These are phyloP conservation scores for Drosophila niveifrons DNA, from an alignment of 2,888 invertebrate genomes.

Conservation along the genomic window DNA sequence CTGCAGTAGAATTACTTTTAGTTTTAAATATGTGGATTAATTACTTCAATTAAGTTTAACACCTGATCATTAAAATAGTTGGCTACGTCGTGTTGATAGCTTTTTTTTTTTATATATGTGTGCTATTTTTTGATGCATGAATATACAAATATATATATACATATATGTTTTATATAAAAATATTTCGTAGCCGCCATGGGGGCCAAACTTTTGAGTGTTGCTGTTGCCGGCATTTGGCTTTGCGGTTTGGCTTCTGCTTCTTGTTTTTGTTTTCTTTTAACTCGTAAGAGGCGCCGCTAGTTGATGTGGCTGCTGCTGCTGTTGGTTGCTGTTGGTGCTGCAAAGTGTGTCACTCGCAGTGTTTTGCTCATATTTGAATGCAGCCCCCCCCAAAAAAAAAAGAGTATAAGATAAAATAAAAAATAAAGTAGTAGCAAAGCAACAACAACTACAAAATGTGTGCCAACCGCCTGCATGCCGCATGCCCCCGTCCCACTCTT, in stretches of 20 bases:
- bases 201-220: constrained; percentile 44
- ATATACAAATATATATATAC: neutral
- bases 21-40: constrained; percentile 5
- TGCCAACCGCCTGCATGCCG: constrained; percentile 33
- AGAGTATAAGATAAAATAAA: constrained; percentile 5
- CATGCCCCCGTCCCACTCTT: no score
- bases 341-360: constrained; percentile 52
- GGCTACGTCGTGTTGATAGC: constrained; percentile 1
- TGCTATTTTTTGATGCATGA: constrained; percentile 32
- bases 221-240: constrained; percentile 54
- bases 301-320: constrained; percentile 21
- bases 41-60: constrained; percentile 11
- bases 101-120: constrained; percentile 17
- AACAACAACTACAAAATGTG: constrained; percentile 48
- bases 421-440: constrained; percentile 10
- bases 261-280: constrained; percentile 1
- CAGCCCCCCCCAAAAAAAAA: constrained; percentile 26
- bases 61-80: neutral
- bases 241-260: constrained; percentile 36
- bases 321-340: constrained; percentile 20
- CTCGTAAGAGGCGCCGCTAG: constrained; percentile 38
- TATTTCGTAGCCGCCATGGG: constrained; percentile 50
- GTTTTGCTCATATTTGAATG: constrained; percentile 55
- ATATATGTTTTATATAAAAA: constrained; percentile 15
- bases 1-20: neutral